phyloP scores from a whole-genome alignment of 2,113 vertebrate genomes.

The human (Homo sapiens) region DNA sequence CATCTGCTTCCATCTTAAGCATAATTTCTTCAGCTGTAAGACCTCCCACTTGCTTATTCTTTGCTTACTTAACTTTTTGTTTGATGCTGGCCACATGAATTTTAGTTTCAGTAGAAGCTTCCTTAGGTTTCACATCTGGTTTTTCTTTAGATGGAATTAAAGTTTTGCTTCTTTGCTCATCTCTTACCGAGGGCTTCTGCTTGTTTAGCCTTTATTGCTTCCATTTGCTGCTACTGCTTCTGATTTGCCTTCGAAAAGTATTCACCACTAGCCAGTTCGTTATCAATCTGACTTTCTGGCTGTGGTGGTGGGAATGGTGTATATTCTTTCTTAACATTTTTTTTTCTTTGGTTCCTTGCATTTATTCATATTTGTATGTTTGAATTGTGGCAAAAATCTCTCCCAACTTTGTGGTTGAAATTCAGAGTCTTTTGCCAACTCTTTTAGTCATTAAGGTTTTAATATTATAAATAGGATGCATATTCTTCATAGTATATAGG shows the following conservation, averaged over 20 bases:
- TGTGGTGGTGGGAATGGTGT: conserved; percentile 96
- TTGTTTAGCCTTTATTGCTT: conserved; percentile 95
- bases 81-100: conserved; percentile 94
- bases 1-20: conserved; percentile 80
- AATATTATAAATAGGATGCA: conserved; percentile 99
- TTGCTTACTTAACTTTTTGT: conserved; percentile 95
- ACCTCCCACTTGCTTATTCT: conserved; percentile 95
- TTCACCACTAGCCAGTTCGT: conserved; percentile 95
- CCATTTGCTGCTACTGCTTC: conserved; percentile 91
- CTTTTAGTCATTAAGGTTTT: conserved; percentile 99
- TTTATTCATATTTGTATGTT: conserved; percentile 94
- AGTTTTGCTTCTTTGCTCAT: conserved; percentile 94
- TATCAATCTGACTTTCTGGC: conserved; percentile 95
- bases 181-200: conserved; percentile 90
- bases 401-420: conserved; percentile 94
- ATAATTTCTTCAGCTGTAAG: conserved; percentile 87
- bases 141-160: conserved; percentile 98
- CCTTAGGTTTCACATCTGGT: conserved; percentile 84
- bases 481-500: conserved; percentile 98
- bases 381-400: conserved; percentile 96
- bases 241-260: conserved; percentile 95
- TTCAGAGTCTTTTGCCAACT: conserved; percentile 94
- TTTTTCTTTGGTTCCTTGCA: conserved; percentile 95
- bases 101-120: conserved; percentile 89
- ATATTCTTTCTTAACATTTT: conserved; percentile 93